A percentile compares a stretch with the other conserved stretches of the same genome.
These are phyloP conservation scores for Sialia sialis DNA, from an alignment of 2,113 vertebrate genomes.

Conservation along the genomic window DNA sequence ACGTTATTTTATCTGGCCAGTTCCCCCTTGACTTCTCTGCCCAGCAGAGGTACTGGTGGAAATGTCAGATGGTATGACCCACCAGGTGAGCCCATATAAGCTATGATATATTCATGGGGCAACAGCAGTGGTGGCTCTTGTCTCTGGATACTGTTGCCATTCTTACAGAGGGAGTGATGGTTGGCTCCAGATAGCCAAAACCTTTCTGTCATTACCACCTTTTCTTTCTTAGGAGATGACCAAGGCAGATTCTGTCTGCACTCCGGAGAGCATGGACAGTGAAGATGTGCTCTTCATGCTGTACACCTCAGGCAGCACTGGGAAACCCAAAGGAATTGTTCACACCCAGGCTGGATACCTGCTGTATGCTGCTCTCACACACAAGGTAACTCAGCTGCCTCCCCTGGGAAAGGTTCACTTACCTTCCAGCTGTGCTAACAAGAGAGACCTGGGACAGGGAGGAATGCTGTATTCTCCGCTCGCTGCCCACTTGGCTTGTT, in stretches of 20 bases:
- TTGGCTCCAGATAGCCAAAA: neutral
- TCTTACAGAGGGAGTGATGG: neutral
- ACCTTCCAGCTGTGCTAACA: fast-evolving
- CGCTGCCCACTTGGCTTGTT: neutral
- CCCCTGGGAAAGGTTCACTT: neutral
- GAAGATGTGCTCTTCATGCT: slow-evolving; percentile 89
- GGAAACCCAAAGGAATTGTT: slow-evolving; percentile 87
- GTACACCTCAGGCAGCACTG: slow-evolving; percentile 90
- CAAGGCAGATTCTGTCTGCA: slow-evolving; percentile 71
- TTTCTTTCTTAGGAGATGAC: slow-evolving; percentile 79
- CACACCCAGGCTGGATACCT: slow-evolving; percentile 92
- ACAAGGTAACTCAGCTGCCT: slow-evolving; percentile 79
- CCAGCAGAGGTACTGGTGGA: neutral
- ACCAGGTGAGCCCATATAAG: neutral
- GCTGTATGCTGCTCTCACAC: slow-evolving; percentile 83
- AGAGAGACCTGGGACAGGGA: neutral
- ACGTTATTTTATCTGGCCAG: neutral
- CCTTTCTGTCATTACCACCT: neutral
- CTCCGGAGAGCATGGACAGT: slow-evolving; percentile 84
- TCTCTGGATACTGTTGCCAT: neutral
- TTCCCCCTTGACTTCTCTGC: neutral
- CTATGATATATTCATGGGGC: neutral
- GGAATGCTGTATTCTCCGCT: neutral
- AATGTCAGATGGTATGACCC: neutral
- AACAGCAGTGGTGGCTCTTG: neutral